These are phyloP conservation scores for Bombus vancouverensis DNA, from an alignment of 1,140 invertebrate genomes.

Conservation along the genomic window DNA sequence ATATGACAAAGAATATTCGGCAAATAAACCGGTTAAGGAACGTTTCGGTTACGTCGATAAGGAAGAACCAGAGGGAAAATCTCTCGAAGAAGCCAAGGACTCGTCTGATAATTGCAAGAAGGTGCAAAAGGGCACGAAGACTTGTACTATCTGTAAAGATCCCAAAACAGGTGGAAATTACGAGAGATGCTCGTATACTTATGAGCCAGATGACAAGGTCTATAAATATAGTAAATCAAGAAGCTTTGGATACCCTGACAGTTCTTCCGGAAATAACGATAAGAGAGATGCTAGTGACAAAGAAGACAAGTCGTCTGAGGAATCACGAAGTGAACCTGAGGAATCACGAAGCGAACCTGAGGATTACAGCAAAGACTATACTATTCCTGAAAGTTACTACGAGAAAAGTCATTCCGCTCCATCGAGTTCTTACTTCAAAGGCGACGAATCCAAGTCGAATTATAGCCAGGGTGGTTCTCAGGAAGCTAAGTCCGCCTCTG, in stretches of 20 bases:
- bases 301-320: not conserved
- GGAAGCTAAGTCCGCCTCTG: not conserved
- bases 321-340: not conserved
- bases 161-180: constrained; percentile 87
- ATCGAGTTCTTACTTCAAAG: constrained; percentile 5
- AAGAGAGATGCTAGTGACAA: not conserved
- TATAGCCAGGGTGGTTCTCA: not conserved
- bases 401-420: not conserved
- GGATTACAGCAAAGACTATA: constrained; percentile 44
- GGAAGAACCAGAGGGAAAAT: not conserved
- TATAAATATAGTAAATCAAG: constrained; percentile 84
- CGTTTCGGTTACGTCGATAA: not conserved
- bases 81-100: constrained; percentile 16
- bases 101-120: constrained; percentile 81
- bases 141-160: constrained; percentile 87
- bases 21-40: constrained; percentile 5
- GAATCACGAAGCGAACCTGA: not conserved
- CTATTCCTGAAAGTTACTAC: constrained; percentile 16
- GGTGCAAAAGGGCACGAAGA: constrained; percentile 85
- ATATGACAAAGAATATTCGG: not conserved
- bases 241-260: constrained; percentile 70
- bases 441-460: not conserved
- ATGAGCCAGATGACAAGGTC: constrained; percentile 87
- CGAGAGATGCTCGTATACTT: constrained; percentile 88
- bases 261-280: not conserved